These are phyloP conservation scores for Mesorhabditis sp. DNA, from an alignment of 2,888 invertebrate genomes.

Conservation along the genomic window DNA sequence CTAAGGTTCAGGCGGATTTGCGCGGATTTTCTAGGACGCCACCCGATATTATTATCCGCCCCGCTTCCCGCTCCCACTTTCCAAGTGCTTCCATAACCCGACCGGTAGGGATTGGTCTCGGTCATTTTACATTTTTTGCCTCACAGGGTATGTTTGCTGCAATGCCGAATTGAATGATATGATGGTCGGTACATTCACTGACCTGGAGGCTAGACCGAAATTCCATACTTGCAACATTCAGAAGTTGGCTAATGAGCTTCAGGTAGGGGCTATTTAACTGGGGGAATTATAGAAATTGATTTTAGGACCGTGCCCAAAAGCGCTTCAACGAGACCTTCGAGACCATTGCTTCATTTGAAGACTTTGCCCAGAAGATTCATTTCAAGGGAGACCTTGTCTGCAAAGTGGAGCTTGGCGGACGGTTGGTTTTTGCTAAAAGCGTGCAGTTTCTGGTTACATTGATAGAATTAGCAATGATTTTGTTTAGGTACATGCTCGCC, in stretches of 20 bases:
- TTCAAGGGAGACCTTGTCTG: conserved; percentile 41
- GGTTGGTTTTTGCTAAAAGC: conserved; percentile 14
- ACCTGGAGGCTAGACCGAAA: conserved; percentile 20
- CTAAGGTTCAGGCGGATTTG: too few species aligned
- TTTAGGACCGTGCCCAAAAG: conserved; percentile 23
- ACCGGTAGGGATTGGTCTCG: conserved; percentile 16
- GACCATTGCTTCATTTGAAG: conserved; percentile 36
- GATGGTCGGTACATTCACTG: conserved; percentile 36
- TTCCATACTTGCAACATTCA: conserved; percentile 39
- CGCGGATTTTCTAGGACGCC: too few species aligned
- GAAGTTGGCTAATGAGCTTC: conserved; percentile 26
- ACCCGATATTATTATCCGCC: too few species aligned
- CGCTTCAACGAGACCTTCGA: conserved; percentile 37
- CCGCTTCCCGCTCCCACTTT: conserved; percentile 30
- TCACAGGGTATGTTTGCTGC: conserved; percentile 42
- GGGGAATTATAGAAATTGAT: not conserved
- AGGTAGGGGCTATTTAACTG: conserved; percentile 13
- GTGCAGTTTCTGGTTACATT: too few species aligned
- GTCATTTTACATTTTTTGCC: not conserved
- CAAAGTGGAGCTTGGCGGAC: conserved; percentile 38
- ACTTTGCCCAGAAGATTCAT: conserved; percentile 43
- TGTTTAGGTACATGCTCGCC: too few species aligned
- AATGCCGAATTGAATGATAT: conserved; percentile 40
- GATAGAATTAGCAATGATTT: too few species aligned
- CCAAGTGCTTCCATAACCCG: conserved; percentile 48